phyloP scores from a whole-genome alignment of 1,140 invertebrate species.

The Copidosoma floridanum region DNA sequence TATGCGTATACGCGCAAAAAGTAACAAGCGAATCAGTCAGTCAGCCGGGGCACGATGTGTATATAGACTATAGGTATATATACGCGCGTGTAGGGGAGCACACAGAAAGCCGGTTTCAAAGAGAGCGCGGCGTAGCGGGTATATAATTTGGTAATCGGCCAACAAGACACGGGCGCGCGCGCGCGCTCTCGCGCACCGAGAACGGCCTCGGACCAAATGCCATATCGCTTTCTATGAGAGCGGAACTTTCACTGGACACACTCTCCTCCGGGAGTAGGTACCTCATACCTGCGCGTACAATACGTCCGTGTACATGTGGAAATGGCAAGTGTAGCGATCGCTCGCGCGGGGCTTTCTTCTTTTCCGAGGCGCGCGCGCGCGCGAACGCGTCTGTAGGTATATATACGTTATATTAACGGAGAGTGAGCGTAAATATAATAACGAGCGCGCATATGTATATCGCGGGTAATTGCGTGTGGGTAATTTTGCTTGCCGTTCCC shows the following conservation, averaged over 20 bases:
- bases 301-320: too few relatives aligned
- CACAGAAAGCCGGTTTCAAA: too few relatives aligned
- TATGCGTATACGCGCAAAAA: too few relatives aligned
- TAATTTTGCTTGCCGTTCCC: neutral
- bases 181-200: too few relatives aligned
- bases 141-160: constrained; percentile 37
- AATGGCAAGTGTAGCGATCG: too few relatives aligned
- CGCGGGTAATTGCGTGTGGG: neutral
- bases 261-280: too few relatives aligned
- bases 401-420: too few relatives aligned
- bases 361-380: neutral
- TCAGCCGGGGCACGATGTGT: too few relatives aligned
- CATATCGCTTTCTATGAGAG: neutral
- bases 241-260: constrained; percentile 46
- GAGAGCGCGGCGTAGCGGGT: too few relatives aligned
- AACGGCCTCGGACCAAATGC: constrained; percentile 37
- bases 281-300: constrained; percentile 1
- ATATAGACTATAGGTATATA: too few relatives aligned
- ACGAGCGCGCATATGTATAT: neutral
- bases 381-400: neutral
- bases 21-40: too few relatives aligned
- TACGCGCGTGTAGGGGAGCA: neutral
- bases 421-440: neutral
- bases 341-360: constrained; percentile 48
- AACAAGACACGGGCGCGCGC: constrained; percentile 19